These are phyloP conservation scores for Andrena camellia DNA, from an alignment of 2,888 invertebrate species.

Conservation along the genomic window DNA sequence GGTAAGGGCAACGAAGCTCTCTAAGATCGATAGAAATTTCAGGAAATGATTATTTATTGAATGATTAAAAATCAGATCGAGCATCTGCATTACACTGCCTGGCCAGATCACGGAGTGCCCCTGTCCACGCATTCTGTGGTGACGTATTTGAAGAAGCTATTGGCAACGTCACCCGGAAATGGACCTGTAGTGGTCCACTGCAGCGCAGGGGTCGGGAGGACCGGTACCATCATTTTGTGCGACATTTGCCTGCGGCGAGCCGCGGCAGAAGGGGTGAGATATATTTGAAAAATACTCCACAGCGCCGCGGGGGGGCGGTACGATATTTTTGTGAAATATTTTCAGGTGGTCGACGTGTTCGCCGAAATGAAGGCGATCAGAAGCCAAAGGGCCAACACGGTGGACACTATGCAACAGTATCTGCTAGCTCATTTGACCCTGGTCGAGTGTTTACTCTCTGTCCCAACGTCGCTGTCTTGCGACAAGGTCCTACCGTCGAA, in stretches of 20 bases:
- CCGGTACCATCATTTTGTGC: slow-evolving; percentile 88
- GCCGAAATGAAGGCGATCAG: slow-evolving; percentile 69
- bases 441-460: slow-evolving; percentile 83
- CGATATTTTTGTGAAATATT: neutral
- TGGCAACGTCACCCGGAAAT: slow-evolving; percentile 80
- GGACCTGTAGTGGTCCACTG: slow-evolving; percentile 87
- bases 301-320: neutral
- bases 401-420: slow-evolving; percentile 84
- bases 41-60: neutral
- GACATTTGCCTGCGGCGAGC: slow-evolving; percentile 86
- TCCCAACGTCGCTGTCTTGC: slow-evolving; percentile 82
- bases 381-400: slow-evolving; percentile 78
- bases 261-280: slow-evolving; percentile 80
- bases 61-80: slow-evolving; percentile 79
- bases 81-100: slow-evolving; percentile 86
- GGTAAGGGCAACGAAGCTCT: slow-evolving; percentile 64
- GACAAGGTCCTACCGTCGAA: slow-evolving; percentile 76
- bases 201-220: slow-evolving; percentile 88
- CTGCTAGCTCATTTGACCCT: slow-evolving; percentile 85
- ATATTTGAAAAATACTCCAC: neutral
- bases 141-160: slow-evolving; percentile 81
- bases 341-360: slow-evolving; percentile 75
- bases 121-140: slow-evolving; percentile 82
- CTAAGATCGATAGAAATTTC: neutral
- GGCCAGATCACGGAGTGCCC: slow-evolving; percentile 87